Evolutionary conservation across 2,797 vertebrate species (phyloP), one percentile per base, ranked within the genome.

Genomic region (Ptychadena robeensis): DNA sequence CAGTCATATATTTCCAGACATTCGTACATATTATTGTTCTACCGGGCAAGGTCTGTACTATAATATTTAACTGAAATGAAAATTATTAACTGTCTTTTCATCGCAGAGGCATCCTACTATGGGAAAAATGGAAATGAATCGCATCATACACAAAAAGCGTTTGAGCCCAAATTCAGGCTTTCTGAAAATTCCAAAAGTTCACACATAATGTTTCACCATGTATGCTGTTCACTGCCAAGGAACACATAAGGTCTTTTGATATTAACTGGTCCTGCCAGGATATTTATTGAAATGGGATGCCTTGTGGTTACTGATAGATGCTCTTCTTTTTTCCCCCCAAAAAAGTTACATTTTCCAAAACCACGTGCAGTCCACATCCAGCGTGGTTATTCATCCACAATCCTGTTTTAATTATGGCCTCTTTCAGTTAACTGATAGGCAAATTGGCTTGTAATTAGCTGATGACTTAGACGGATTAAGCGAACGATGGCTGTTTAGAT

Each of bases 381-480:
- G 28, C 35, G 34, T 38, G 48, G n/a, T 80, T 74, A 80, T 75
- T 71, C 82, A 53, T 25, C 65, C 37, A 48, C 53, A 59, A 63
- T 69, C 30, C 11, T 27, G 53, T 68, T 34, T 79, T 84, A 74
- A 80, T 84, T 75, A 84, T 4, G 11, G 48, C 67, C 28, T 9
- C 37, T 35, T 74, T 64, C 71, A 2, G 70, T 2, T 34, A 38
- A 80, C 35, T 15, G 48, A 73, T 79, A 66, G 44, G 64, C 69
- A 61, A 68, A 74, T 80, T 80, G 77, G 69, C 48, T 74, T 63
- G 71, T 85, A 85, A 85, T 80, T 85, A 80, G 82, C 64, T 3
- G 37, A 61, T 44, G 82, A 80, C 65, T 80, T 80, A 30, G 63
- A 57, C 61, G 28, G 63, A 73, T 83, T 83, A 75, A 80, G 70